phyloP scores from a whole-genome alignment of 2,888 invertebrate species.

The Papilio gigon region DNA sequence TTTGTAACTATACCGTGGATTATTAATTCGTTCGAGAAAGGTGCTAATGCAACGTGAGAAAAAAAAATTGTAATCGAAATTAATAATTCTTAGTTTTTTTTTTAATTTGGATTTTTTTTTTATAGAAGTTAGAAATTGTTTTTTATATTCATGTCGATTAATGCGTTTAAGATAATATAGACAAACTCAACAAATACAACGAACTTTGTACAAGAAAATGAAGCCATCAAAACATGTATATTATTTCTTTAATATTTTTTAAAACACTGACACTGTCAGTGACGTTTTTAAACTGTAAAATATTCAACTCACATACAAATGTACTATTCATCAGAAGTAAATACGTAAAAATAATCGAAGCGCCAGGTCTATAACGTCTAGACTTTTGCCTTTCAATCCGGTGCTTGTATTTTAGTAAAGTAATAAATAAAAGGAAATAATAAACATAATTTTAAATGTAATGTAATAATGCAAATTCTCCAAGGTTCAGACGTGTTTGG shows the following conservation, averaged over 20 bases:
- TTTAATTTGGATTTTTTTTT: neutral
- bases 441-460: constrained; percentile 14
- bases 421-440: constrained; percentile 40
- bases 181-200: too few relatives aligned
- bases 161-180: too few relatives aligned
- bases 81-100: neutral
- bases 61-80: neutral
- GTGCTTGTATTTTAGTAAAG: neutral
- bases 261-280: too few relatives aligned
- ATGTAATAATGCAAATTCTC: constrained; percentile 10
- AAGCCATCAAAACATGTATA: too few relatives aligned
- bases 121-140: too few relatives aligned
- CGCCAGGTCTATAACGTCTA: constrained; percentile 10
- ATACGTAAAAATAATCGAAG: neutral
- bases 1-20: constrained; percentile 15
- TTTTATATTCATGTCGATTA: too few relatives aligned
- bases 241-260: too few relatives aligned
- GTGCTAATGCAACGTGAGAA: constrained; percentile 16
- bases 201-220: too few relatives aligned
- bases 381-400: constrained; percentile 4
- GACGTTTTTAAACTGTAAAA: neutral
- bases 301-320: too few relatives aligned
- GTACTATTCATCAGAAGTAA: neutral
- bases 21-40: constrained; percentile 26
- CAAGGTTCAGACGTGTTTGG: neutral